Evolutionary conservation across 35 echinoderm and acorn worm species (phyloP), one percentile per base, ranked within the genome.

Genomic region (Anneissia japonica): DNA sequence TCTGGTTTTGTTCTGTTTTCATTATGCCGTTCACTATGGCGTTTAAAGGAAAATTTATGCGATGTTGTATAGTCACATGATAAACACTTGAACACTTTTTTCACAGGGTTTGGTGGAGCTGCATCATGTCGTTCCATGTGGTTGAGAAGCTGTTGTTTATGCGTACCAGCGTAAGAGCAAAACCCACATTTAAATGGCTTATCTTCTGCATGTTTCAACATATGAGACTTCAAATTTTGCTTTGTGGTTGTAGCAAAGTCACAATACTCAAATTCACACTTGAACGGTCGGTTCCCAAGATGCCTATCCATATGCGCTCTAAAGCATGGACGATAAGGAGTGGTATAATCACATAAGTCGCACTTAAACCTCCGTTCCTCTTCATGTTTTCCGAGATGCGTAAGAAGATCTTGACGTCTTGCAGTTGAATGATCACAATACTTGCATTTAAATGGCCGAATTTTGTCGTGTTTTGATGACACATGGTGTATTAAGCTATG

Each of bases 401-500:
- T 92, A 17, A 74, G 39, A 32, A 99, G 51, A 41, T 99, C 96
- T 81, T 91, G 92, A 39, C 91, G 94, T 12, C 89, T 43, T 21
- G 96, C 89, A 3, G 91, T 87, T 2, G 87, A 76, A 77, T 91
- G 94, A 12, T 86, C 81, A 46, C 96, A 99, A 30, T 81, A 35
- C 16, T 82, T 82, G 45, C 96, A 99, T 37, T 87, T 88, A 77
- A 74, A 92, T 31, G 96, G 96, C 5, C 96, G 92, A 31, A 91
- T 31, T 30, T 81, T 80, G 19, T 88, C 82, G 38, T 99, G 96
- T 73, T 94, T 99, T 0, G 91, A 91, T 9, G 83, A 43, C 34
- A 94, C 80, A 79, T 99, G 96, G 36, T 99, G 96, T 13, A 94
- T 12, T 28, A 99, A 79, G 74, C 96, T 99, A 80, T 94, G 92